Evolutionary conservation across 2,113 vertebrate genomes (phyloP), one percentile per base, ranked within the genome.

Genomic region (Acrocephalus arundinaceus): DNA sequence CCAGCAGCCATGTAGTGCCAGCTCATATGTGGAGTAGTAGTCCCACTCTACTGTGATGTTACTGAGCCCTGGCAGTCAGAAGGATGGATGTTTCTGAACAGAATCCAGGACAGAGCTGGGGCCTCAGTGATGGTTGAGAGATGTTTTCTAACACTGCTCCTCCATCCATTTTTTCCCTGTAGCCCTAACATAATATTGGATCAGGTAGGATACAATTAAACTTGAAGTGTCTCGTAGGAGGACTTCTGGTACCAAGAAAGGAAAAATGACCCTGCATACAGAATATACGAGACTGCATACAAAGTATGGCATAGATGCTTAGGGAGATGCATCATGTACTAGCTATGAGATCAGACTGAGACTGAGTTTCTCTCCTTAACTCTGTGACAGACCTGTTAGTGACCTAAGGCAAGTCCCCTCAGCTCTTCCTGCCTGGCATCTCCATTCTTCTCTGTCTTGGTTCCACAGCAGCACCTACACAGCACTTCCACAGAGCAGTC

Each of bases 401-500:
- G 39, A 87, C 20, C 46, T 45, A 52, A 46, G 66, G 52, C 16
- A 83, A 55, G n/a, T 35, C 25, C n/a, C 57, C 31, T 58, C 59
- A 43, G 49, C 39, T 57, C 55, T 46, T 43, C 33, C 11, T 18
- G 31, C 41, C 63, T 1, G 2, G 48, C 25, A 27, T 62, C 31
- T 25, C 5, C 62, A 37, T 37, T 61, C 25, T 59, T 8, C 33
- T 35, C 45, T 68, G 35, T 48, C 52, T 45, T 1, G 1, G 43
- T 46, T 65, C 31, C 46, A 43, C 23, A 57, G 61, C 43, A 82
- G 71, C 80, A 87, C 27, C 35, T 28, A 25, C 0, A 0, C n/a
- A 59, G 41, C 0, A 0, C 70, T 75, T 67, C 48, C 71, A 65
- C 43, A 20, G 35, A 70, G 66, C 71, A 0, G 54, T 37, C 74